These are phyloP conservation scores for Pectinophora gossypiella DNA, from an alignment of 1,140 invertebrate species.

Conservation along the genomic window DNA sequence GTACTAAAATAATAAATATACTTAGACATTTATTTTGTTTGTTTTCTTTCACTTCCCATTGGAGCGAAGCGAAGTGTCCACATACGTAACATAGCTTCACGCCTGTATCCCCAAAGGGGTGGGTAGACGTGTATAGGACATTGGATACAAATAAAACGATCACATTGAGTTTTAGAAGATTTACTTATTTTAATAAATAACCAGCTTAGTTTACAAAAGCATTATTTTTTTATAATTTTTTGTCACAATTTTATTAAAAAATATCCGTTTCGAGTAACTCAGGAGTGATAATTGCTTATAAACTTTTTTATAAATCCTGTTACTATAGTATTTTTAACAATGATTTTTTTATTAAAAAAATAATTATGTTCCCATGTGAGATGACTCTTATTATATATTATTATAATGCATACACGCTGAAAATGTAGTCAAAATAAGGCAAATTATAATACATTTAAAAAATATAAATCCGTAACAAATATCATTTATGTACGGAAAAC, in stretches of 20 bases:
- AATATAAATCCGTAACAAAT: no score
- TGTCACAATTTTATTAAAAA: conserved; percentile 41
- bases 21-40: no score
- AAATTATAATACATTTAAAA: no score
- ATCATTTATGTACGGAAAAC: no score
- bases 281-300: conserved; percentile 24
- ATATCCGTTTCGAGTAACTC: conserved; percentile 33
- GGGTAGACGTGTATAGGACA: no score
- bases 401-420: no score
- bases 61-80: no score
- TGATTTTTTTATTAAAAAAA: conserved; percentile 21
- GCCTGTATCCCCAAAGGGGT: no score
- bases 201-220: conserved; percentile 66
- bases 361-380: conserved; percentile 19
- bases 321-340: conserved; percentile 11
- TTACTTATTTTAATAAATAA: conserved; percentile 70
- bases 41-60: no score
- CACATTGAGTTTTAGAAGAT: conserved; percentile 47
- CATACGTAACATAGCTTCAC: no score
- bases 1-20: no score
- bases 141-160: conserved; percentile 26
- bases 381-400: neutral
- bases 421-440: no score
- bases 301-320: conserved; percentile 6
- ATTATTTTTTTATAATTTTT: conserved; percentile 43